phyloP scores from a whole-genome alignment of 2,888 invertebrate genomes.

The Flabesymbios commensalis region DNA sequence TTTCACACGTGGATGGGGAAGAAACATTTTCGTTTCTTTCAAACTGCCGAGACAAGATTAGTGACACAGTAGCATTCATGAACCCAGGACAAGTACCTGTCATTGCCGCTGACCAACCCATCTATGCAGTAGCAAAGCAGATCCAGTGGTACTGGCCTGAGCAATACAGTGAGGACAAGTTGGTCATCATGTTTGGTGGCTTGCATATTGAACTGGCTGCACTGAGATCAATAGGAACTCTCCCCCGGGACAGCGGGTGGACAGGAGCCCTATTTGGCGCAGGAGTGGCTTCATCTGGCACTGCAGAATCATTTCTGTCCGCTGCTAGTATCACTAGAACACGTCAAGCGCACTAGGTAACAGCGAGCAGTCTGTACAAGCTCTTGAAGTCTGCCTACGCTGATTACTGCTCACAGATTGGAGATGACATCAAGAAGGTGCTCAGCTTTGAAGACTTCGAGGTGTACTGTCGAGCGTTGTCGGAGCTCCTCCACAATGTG shows the following conservation, averaged over 20 bases:
- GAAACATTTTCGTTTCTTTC: too few relatives aligned
- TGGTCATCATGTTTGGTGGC: constrained; percentile 45
- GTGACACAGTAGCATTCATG: constrained; percentile 20
- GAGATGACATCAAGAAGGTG: neutral
- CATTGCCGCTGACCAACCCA: constrained; percentile 40
- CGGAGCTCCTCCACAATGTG: constrained; percentile 29
- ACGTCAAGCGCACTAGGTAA: constrained; percentile 31
- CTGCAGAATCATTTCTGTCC: constrained; percentile 36
- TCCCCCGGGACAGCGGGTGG: constrained; percentile 40
- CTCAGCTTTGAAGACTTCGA: constrained; percentile 17
- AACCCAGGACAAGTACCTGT: constrained; percentile 44
- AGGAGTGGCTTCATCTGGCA: constrained; percentile 36
- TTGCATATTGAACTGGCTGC: constrained; percentile 47
- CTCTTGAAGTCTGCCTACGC: constrained; percentile 27
- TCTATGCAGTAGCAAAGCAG: constrained; percentile 44
- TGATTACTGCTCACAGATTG: neutral
- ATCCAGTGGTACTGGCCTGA: constrained; percentile 46
- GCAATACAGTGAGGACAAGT: constrained; percentile 38
- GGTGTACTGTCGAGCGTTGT: constrained; percentile 22
- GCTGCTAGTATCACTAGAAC: constrained; percentile 33
- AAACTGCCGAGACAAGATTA: too few relatives aligned
- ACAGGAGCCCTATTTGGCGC: constrained; percentile 30
- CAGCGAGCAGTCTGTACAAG: constrained; percentile 29
- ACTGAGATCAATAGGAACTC: constrained; percentile 37
- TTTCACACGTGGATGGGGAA: too few relatives aligned